Evolutionary conservation across 2,888 invertebrate genomes (phyloP).

Genomic region (Stenurella melanura): DNA sequence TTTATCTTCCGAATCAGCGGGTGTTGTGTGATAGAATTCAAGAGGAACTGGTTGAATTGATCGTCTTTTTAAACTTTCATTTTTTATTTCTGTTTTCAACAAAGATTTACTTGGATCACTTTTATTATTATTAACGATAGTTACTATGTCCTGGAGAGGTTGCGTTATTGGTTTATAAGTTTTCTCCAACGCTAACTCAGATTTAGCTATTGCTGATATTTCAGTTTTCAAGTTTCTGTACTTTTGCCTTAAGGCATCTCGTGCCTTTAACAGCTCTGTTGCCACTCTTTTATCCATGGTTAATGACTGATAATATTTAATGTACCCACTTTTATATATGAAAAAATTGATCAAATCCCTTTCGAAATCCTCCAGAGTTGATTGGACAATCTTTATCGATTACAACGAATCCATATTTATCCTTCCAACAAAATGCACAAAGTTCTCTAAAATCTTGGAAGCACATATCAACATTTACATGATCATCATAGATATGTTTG

Average conservation of each 20-base stretch:
- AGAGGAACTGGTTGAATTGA: neutral
- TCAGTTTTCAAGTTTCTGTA: slow-evolving; percentile 26
- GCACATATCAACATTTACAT: slow-evolving; percentile 41
- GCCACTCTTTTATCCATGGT: neutral
- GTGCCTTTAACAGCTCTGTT: slow-evolving; percentile 14
- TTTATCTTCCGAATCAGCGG: neutral
- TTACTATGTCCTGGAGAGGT: slow-evolving; percentile 2
- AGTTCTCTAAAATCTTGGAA: slow-evolving; percentile 38
- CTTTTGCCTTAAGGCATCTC: slow-evolving; percentile 17
- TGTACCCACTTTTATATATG: slow-evolving; percentile 2
- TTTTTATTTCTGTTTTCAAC: neutral
- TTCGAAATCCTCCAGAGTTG: slow-evolving; percentile 17
- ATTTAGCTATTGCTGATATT: neutral
- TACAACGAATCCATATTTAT: slow-evolving; percentile 36
- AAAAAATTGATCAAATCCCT: slow-evolving; percentile 37
- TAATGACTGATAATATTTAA: neutral
- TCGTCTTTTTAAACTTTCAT: neutral
- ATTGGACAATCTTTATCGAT: slow-evolving; percentile 30
- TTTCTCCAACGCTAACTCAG: neutral
- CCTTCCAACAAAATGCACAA: slow-evolving; percentile 33
- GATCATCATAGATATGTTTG: slow-evolving; percentile 42
- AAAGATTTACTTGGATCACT: neutral
- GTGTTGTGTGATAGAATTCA: neutral
- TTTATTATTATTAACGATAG: neutral
- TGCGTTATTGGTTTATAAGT: slow-evolving; percentile 27